These are phyloP conservation scores for Abscondita cerata DNA, from an alignment of 2,888 invertebrate genomes.

Conservation along the genomic window DNA sequence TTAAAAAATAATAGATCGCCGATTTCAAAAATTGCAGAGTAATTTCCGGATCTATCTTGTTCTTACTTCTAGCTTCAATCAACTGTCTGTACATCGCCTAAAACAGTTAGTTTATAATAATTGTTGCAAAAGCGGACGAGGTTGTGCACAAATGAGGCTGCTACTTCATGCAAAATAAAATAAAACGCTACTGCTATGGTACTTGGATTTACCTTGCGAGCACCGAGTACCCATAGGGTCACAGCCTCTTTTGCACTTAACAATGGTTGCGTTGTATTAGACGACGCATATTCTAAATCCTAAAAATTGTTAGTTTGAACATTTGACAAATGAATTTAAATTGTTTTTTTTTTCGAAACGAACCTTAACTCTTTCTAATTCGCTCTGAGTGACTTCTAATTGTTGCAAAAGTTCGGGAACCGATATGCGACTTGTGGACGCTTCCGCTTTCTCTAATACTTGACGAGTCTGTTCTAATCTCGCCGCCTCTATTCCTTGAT, in stretches of 20 bases:
- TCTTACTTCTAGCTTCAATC: slow-evolving; percentile 77
- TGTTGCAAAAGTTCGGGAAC: slow-evolving; percentile 84
- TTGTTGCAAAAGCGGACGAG: not conserved
- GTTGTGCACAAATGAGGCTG: slow-evolving; percentile 42
- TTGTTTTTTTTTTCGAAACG: too few relatives aligned
- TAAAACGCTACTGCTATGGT: slow-evolving; percentile 10
- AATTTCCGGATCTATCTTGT: slow-evolving; percentile 86
- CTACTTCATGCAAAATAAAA: slow-evolving; percentile 31
- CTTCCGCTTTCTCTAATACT: slow-evolving; percentile 68
- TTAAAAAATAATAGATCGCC: slow-evolving; percentile 90
- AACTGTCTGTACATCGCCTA: slow-evolving; percentile 88
- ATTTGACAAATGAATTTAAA: slow-evolving; percentile 11
- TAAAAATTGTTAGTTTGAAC: slow-evolving; percentile 59
- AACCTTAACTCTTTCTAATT: slow-evolving; percentile 88
- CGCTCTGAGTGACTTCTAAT: slow-evolving; percentile 83
- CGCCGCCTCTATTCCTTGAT: slow-evolving; percentile 80
- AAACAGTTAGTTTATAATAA: slow-evolving; percentile 40
- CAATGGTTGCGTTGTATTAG: slow-evolving; percentile 79
- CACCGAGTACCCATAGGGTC: slow-evolving; percentile 92
- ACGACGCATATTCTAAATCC: slow-evolving; percentile 74
- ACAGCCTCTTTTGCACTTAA: slow-evolving; percentile 93
- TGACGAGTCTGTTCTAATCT: slow-evolving; percentile 73
- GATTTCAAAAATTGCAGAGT: slow-evolving; percentile 92
- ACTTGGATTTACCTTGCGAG: slow-evolving; percentile 77
- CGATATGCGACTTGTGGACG: slow-evolving; percentile 73